A percentile compares a stretch with the other conserved stretches of the same genome.
Evolutionary conservation across 1,140 invertebrate genomes (phyloP).

Genomic region (Halesus radiatus): DNA sequence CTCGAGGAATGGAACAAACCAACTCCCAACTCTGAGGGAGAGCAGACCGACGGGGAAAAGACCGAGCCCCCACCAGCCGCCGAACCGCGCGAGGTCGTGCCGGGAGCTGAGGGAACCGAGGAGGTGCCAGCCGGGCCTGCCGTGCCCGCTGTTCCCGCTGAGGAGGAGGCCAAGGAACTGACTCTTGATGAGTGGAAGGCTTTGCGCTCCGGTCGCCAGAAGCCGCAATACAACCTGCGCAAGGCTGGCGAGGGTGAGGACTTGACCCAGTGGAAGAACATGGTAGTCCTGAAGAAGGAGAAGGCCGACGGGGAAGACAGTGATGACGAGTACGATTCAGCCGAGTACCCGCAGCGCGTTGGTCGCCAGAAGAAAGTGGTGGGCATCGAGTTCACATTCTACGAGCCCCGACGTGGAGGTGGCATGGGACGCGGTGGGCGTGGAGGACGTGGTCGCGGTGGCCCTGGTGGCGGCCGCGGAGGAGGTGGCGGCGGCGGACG

Average conservation of each 20-base stretch:
- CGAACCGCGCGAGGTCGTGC: slow-evolving; percentile 61
- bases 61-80: slow-evolving; percentile 68
- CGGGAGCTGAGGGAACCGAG: slow-evolving; percentile 63
- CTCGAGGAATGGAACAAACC: slow-evolving; percentile 79
- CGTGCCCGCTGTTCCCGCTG: slow-evolving; percentile 70
- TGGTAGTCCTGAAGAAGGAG: slow-evolving; percentile 87
- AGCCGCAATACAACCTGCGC: slow-evolving; percentile 89
- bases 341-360: slow-evolving; percentile 88
- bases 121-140: slow-evolving; percentile 63
- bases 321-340: slow-evolving; percentile 81
- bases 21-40: slow-evolving; percentile 64
- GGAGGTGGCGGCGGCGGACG: slow-evolving; percentile 60
- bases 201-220: slow-evolving; percentile 78
- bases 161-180: slow-evolving; percentile 84
- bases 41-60: slow-evolving; percentile 68
- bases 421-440: slow-evolving; percentile 75
- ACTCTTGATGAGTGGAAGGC: slow-evolving; percentile 94
- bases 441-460: slow-evolving; percentile 71
- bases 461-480: slow-evolving; percentile 58
- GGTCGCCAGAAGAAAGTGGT: slow-evolving; percentile 89
- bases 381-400: slow-evolving; percentile 92
- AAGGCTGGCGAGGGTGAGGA: slow-evolving; percentile 95
- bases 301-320: slow-evolving; percentile 78
- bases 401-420: slow-evolving; percentile 81
- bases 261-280: slow-evolving; percentile 92